These are phyloP conservation scores for Agapornis roseicollis DNA, from an alignment of 2,113 vertebrate species.

Conservation along the genomic window DNA sequence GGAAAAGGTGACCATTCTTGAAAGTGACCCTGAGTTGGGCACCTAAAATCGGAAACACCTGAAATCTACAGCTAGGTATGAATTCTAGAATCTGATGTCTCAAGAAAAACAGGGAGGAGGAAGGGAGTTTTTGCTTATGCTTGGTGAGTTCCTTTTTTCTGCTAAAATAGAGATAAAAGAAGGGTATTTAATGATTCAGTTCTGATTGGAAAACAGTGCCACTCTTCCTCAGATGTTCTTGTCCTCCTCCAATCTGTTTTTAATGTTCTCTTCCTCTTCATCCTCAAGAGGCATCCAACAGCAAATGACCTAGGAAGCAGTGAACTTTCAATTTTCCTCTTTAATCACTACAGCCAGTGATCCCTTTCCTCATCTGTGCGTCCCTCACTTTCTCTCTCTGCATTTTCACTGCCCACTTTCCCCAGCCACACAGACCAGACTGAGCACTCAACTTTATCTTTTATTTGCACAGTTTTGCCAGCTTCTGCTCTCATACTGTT, in stretches of 20 bases:
- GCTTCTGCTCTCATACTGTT: not conserved
- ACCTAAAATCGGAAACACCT: not conserved
- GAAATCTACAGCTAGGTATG: not conserved
- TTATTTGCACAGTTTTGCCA: not conserved
- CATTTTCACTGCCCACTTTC: not conserved
- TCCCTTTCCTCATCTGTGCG: not conserved
- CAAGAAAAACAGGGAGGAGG: not conserved
- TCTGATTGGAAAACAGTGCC: not conserved
- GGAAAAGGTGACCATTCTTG: not conserved
- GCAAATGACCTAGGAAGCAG: not conserved
- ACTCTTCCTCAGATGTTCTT: not conserved
- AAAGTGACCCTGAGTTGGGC: rapidly evolving
- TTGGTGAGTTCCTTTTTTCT: not conserved
- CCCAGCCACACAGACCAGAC: not conserved
- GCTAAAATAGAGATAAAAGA: not conserved
- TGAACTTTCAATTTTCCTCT: not conserved
- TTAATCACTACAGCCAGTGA: not conserved
- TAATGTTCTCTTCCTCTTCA: not conserved
- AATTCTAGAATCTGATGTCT: not conserved
- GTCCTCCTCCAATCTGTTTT: not conserved
- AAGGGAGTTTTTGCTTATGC: not conserved
- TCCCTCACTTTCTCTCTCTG: not conserved
- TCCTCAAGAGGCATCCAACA: not conserved
- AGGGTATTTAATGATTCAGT: not conserved
- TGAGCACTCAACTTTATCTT: not conserved